These are phyloP conservation scores for Adelphocoris suturalis DNA, from an alignment of 2,888 invertebrate species.

Conservation along the genomic window DNA sequence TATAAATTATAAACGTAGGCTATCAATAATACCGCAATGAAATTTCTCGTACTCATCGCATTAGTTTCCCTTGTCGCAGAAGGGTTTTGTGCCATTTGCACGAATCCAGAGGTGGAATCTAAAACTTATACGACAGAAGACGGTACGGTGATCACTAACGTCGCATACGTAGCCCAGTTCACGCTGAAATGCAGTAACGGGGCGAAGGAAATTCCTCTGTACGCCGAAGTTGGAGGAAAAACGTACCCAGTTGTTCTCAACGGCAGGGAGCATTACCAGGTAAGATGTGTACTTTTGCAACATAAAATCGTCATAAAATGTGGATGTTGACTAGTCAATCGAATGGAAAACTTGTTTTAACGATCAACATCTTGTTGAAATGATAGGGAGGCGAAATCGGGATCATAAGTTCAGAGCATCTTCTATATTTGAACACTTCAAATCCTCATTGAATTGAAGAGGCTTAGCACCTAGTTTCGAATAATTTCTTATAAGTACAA, in stretches of 20 bases:
- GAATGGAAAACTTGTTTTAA: too few relatives aligned
- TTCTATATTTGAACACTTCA: too few relatives aligned
- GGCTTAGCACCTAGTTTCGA: too few relatives aligned
- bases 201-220: slow-evolving; percentile 86
- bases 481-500: too few relatives aligned
- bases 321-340: too few relatives aligned
- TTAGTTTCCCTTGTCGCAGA: slow-evolving; percentile 37
- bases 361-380: too few relatives aligned
- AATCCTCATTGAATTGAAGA: too few relatives aligned
- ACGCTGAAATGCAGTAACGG: slow-evolving; percentile 88
- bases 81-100: slow-evolving; percentile 51
- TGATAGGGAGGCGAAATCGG: too few relatives aligned
- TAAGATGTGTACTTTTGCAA: slow-evolving; percentile 85
- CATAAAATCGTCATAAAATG: too few relatives aligned
- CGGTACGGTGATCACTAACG: slow-evolving; percentile 92
- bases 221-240: slow-evolving; percentile 93
- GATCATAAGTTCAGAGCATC: too few relatives aligned
- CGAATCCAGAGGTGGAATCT: slow-evolving; percentile 61
- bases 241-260: slow-evolving; percentile 90
- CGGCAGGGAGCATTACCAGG: slow-evolving; percentile 89
- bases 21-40: not conserved
- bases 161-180: slow-evolving; percentile 95
- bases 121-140: slow-evolving; percentile 91
- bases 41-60: not conserved
- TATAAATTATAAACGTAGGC: slow-evolving; percentile 59